A percentile compares a stretch with the other conserved stretches of the same genome.
Evolutionary conservation across 2,888 invertebrate species (phyloP).

Genomic region (Iphiclides podalirius): DNA sequence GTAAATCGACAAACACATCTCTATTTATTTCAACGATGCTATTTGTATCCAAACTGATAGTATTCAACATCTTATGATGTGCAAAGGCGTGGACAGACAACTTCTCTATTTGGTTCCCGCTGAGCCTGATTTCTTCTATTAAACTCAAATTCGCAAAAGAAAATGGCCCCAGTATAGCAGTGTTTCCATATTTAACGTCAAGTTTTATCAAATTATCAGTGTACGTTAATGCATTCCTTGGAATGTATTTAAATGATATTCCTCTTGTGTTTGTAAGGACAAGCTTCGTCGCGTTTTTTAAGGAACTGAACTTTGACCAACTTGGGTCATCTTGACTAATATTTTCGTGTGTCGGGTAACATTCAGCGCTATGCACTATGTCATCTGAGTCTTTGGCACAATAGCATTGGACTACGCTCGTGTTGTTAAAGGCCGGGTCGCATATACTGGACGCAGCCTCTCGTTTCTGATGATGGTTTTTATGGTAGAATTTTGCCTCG

Average conservation of each 20-base stretch:
- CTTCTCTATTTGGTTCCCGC: conserved; percentile 83
- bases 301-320: conserved; percentile 84
- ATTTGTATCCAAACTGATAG: conserved; percentile 86
- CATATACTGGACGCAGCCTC: conserved; percentile 49
- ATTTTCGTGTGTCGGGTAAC: conserved; percentile 82
- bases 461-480: conserved; percentile 44
- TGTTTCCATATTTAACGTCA: conserved; percentile 84
- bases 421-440: conserved; percentile 49
- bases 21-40: conserved; percentile 85
- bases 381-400: conserved; percentile 43
- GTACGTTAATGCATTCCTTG: conserved; percentile 82
- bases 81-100: conserved; percentile 84
- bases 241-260: conserved; percentile 83
- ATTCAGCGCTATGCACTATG: conserved; percentile 83
- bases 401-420: conserved; percentile 59
- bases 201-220: conserved; percentile 78
- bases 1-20: conserved; percentile 86
- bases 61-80: conserved; percentile 82
- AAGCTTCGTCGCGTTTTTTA: conserved; percentile 82
- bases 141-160: conserved; percentile 86
- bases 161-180: conserved; percentile 83
- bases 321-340: conserved; percentile 79
- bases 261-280: conserved; percentile 83
- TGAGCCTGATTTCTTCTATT: conserved; percentile 82
- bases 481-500: conserved; percentile 44